Evolutionary conservation across 1,140 invertebrate genomes (phyloP).

Genomic region (Papilio polyxenes): DNA sequence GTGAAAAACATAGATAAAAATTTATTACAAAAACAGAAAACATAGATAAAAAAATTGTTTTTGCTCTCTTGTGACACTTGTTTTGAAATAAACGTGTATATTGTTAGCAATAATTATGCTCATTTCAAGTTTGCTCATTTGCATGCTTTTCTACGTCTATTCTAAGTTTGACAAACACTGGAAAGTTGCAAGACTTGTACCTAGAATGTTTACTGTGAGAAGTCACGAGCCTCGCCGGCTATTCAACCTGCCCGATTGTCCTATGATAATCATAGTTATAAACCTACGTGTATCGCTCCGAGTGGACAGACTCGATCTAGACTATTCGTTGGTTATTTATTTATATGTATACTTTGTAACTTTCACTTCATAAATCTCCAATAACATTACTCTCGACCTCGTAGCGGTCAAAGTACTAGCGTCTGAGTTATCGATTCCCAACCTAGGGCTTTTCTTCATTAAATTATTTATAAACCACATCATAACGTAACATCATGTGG

Average conservation of each 20-base stretch:
- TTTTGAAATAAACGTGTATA: neutral
- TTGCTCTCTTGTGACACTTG: neutral
- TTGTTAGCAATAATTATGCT: neutral
- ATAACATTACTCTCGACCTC: constrained; percentile 23
- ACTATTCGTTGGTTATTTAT: constrained; percentile 2
- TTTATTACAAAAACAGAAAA: too few relatives aligned
- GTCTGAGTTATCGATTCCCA: neutral
- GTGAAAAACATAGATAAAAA: too few relatives aligned
- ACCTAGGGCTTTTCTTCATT: neutral
- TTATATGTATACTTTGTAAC: constrained; percentile 1
- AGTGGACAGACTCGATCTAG: neutral
- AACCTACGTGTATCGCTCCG: neutral
- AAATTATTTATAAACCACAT: neutral
- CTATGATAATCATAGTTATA: constrained; percentile 31
- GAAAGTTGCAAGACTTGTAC: constrained; percentile 66
- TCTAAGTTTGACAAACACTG: constrained; percentile 58
- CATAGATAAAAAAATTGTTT: too few relatives aligned
- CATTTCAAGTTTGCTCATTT: neutral
- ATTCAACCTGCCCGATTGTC: constrained; percentile 53
- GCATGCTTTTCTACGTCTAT: constrained; percentile 33
- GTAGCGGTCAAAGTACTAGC: constrained; percentile 11
- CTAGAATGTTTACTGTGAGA: constrained; percentile 45
- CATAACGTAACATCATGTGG: too few relatives aligned
- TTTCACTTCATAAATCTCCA: constrained; percentile 25
- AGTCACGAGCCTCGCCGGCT: constrained; percentile 63